Percentiles rank a stretch among this genome's conserved stretches.
phyloP scores from a whole-genome alignment of 2,888 invertebrate genomes.

The Lasioglossum leucozonium region DNA sequence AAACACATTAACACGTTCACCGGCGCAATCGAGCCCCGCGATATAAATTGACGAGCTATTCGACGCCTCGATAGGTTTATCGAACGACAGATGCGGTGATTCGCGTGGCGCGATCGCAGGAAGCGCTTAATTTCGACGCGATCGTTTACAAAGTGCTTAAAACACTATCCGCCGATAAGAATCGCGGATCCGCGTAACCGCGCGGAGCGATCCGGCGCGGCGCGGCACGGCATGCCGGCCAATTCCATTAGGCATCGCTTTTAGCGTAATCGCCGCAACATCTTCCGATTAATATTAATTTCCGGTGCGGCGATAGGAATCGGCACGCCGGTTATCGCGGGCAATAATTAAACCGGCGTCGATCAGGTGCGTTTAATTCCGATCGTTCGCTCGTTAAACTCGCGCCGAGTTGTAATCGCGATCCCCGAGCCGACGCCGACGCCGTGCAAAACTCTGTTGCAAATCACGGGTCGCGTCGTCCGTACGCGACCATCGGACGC shows the following conservation, averaged over 20 bases:
- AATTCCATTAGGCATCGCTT: slow-evolving; percentile 15
- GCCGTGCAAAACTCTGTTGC: not conserved
- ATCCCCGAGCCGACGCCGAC: not conserved
- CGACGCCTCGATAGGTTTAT: not conserved
- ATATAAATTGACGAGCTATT: not conserved
- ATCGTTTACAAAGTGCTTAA: slow-evolving; percentile 12
- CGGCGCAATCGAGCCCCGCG: not conserved
- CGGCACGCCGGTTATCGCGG: slow-evolving; percentile 5
- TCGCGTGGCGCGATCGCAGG: not conserved
- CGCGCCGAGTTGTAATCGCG: not conserved
- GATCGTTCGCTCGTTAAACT: not conserved
- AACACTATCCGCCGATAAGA: slow-evolving; percentile 5
- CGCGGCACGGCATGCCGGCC: not conserved
- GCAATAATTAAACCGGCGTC: slow-evolving; percentile 6
- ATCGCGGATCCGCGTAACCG: slow-evolving; percentile 4
- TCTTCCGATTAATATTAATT: slow-evolving; percentile 16
- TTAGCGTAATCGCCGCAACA: slow-evolving; percentile 19
- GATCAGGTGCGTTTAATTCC: slow-evolving; percentile 10
- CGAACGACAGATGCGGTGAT: not conserved
- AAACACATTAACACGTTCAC: not conserved
- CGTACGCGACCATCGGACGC: not conserved
- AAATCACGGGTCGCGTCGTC: not conserved
- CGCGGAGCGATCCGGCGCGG: not conserved
- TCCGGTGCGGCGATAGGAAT: slow-evolving; percentile 4
- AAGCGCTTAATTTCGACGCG: slow-evolving; percentile 15